Base-by-base conservation (phyloP, 2,797 vertebrate genomes). In the Heliangelus exortis region DNA sequence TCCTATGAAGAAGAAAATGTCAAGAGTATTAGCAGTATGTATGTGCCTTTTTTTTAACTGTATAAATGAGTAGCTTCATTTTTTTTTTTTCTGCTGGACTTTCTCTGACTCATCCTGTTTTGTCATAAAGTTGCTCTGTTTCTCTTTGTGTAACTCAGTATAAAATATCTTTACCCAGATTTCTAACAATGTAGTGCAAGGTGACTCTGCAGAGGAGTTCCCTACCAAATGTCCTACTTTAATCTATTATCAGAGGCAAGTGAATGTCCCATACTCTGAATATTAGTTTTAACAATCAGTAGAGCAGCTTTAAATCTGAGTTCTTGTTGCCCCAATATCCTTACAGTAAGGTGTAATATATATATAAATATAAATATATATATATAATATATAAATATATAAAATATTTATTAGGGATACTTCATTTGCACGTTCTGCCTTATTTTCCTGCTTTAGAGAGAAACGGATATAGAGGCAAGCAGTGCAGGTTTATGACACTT, bases 261-360 rank as follows among this genome's bases (percentile, higher is more conserved):
- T 34, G 11, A 50, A 39, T 77, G 33, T 78, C 19, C 14, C 8
- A 14, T 12, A 17, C 14, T 57, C 19, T 71, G 3, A 5, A n/a
- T 48, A 15, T 61, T 84, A 65, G 51, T 65, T 25, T 47, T 45
- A 41, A 47, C 17, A 39, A 57, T 39, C 19, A 16, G 16, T 28
- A 59, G 33, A 63, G 7, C 9, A 73, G 39, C 66, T 79, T 8
- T 51, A 57, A 51, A 55, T 53, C 0, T 1, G 28, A 8, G 1
- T 36, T 45, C 9, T 36, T 12, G 3, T 63, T 45, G 2, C 21
- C 36, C 8, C 5, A 10, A 66, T 75, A 20, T 29, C 82, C 51
- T 43, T 48, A 19, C 1, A 2, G 9, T 5, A 5, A 41, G 39
- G 2, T 39, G n/a, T n/a, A n/a, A n/a, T n/a, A n/a, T n/a, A n/a